These are phyloP conservation scores for Amia ocellicauda DNA, from an alignment of 2,113 vertebrate species.

Conservation along the genomic window DNA sequence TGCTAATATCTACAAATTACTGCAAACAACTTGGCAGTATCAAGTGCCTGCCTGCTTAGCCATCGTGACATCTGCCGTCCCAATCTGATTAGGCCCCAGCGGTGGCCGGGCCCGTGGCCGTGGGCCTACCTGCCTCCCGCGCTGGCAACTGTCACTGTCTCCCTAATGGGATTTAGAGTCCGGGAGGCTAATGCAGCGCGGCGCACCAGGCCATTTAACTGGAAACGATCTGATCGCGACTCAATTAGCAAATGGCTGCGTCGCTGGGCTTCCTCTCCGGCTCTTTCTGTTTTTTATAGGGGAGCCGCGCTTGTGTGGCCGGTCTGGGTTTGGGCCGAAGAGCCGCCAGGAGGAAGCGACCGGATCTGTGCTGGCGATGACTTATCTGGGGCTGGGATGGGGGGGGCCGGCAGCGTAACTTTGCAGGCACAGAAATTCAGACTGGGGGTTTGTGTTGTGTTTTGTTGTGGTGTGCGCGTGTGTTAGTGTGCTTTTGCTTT, in stretches of 20 bases:
- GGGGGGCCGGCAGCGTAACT: no score
- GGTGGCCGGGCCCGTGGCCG: conserved; percentile 73
- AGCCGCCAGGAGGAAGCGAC: not conserved
- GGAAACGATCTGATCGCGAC: conserved; percentile 71
- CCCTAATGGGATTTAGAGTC: conserved; percentile 81
- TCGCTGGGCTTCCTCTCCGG: conserved; percentile 33
- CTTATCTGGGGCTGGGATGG: not conserved
- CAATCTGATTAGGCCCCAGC: conserved; percentile 79
- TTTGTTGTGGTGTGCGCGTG: no score
- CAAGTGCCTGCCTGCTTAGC: conserved; percentile 78
- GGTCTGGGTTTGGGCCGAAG: no score
- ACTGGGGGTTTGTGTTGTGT: no score
- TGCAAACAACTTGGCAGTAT: conserved; percentile 77
- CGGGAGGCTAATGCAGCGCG: conserved; percentile 70
- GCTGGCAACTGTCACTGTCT: conserved; percentile 80
- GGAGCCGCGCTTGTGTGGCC: no score
- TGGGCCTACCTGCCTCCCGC: conserved; percentile 78
- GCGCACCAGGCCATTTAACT: conserved; percentile 72
- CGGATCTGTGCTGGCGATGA: not conserved
- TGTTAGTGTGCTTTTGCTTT: no score
- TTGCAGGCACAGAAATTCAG: no score
- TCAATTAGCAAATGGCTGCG: conserved; percentile 73
- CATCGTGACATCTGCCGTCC: conserved; percentile 81
- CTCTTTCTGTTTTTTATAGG: conserved; percentile 13
- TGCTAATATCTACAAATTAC: conserved; percentile 86